phyloP scores from a whole-genome alignment of 2,888 invertebrate genomes.

The Tachina grossa region DNA sequence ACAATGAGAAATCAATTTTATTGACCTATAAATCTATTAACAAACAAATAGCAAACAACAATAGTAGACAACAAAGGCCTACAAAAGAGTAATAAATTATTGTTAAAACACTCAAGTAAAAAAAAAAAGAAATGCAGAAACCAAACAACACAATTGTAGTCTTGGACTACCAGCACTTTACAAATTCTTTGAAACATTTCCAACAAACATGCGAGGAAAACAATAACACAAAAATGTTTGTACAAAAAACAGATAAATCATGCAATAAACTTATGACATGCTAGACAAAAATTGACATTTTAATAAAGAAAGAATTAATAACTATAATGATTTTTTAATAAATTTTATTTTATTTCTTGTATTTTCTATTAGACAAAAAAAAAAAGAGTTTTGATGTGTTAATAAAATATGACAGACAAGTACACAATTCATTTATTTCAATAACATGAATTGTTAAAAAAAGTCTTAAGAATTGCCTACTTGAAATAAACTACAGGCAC shows the following conservation, averaged over 20 bases:
- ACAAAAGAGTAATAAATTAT: slow-evolving; percentile 62
- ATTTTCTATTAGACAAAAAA: background rate
- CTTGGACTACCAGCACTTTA: slow-evolving; percentile 1
- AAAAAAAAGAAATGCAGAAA: slow-evolving; percentile 4
- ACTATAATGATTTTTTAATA: slow-evolving; percentile 37
- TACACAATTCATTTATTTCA: slow-evolving; percentile 10
- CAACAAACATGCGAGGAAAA: background rate
- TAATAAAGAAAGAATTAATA: slow-evolving; percentile 57
- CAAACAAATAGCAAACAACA: slow-evolving; percentile 54
- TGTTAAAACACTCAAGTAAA: slow-evolving; percentile 21
- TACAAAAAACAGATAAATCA: slow-evolving; percentile 44
- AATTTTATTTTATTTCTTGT: background rate
- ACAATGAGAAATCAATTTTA: slow-evolving; percentile 71
- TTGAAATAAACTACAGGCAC: background rate
- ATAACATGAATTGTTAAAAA: background rate
- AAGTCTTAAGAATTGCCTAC: background rate
- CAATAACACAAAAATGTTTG: background rate
- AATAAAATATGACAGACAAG: background rate
- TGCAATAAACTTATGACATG: slow-evolving; percentile 53
- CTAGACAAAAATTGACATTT: slow-evolving; percentile 12
- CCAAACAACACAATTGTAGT: background rate
- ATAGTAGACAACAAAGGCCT: slow-evolving; percentile 20
- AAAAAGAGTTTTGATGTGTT: slow-evolving; percentile 2
- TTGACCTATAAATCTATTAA: slow-evolving; percentile 71
- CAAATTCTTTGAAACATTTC: background rate